Base-by-base conservation (phyloP, 2,888 invertebrate genomes). In the Nomada lathburiana region DNA sequence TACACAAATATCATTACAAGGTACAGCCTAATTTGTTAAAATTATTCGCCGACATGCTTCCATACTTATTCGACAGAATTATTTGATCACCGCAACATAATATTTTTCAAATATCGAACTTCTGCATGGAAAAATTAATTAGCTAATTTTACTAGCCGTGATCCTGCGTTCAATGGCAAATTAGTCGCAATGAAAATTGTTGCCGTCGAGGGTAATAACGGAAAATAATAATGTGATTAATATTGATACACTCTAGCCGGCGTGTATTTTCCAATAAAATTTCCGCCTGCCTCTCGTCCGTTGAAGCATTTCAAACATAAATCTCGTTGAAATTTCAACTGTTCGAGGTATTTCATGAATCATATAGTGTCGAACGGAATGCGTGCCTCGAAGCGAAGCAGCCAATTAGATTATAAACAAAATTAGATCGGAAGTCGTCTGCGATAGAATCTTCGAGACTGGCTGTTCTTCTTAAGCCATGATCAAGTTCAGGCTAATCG, bases 401-500 rank as follows among this genome's bases (percentile, higher is more conserved):
- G 18, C 11, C 10, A 16, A 7, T 9, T 1, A 20, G 55, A 69
- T 36, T 20, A 53, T 16, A 74, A 63, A 59, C 13, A 2, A 72
- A 63, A 13, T 1, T 52, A 0, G 65, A 73, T 73, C 50, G 36
- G 9, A 16, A 4, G 20, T 2, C 18, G n/a, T 36, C 11, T 20
- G 4, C 9, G 44, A 55, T 23, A 11, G 52, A 36, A 78, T 63
- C 23, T 59, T 73, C 57, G 52, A 26, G 26, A 44, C 65, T 20
- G 13, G 11, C 2, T 11, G n/a, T 36, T 53, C 20, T 73, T 73
- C 73, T 55, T 59, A 42, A 52, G 20, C 44, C 36, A 52, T 71
- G 75, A 82, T 80, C 71, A 62, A 67, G 71, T 82, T 82, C 63
- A 13, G 59, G 44, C 20, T 70, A 80, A 80, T 82, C 81, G 72